phyloP scores from a whole-genome alignment of 2,888 invertebrate genomes.

The Xanthostigma xanthostigma region DNA sequence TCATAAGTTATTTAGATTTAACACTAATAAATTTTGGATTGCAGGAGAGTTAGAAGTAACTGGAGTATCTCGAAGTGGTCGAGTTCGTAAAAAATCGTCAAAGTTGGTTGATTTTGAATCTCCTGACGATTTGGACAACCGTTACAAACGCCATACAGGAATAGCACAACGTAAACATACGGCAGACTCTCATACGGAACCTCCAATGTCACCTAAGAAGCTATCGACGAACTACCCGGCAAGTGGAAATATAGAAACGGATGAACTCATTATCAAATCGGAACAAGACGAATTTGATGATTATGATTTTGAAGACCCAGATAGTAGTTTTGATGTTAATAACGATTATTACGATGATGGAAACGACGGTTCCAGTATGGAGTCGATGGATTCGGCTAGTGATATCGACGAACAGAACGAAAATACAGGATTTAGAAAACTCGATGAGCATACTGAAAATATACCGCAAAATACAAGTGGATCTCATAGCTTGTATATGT shows the following conservation, averaged over 20 bases:
- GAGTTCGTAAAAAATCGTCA: slow-evolving; percentile 87
- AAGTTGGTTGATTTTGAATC: slow-evolving; percentile 88
- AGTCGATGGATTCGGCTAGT: slow-evolving; percentile 36
- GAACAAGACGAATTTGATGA: slow-evolving; percentile 25
- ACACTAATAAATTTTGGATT: slow-evolving; percentile 1
- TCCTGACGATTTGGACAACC: slow-evolving; percentile 67
- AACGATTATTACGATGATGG: slow-evolving; percentile 19
- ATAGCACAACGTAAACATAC: slow-evolving; percentile 17
- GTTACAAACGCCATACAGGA: slow-evolving; percentile 33
- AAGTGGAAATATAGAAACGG: slow-evolving; percentile 9
- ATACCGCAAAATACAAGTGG: slow-evolving; percentile 31
- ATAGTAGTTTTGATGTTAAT: slow-evolving; percentile 6
- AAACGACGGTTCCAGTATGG: slow-evolving; percentile 30
- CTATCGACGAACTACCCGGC: slow-evolving; percentile 2
- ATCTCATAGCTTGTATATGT: slow-evolving; percentile 52
- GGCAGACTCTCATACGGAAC: neutral
- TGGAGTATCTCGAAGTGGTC: slow-evolving; percentile 76
- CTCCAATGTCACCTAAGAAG: neutral
- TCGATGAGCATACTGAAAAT: slow-evolving; percentile 30
- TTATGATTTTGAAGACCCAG: neutral
- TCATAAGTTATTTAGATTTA: neutral
- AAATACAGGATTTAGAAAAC: slow-evolving; percentile 30
- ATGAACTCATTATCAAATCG: slow-evolving; percentile 13
- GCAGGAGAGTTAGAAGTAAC: slow-evolving; percentile 59
- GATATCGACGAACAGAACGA: slow-evolving; percentile 30